These are phyloP conservation scores for Diorhabda carinulata DNA, from an alignment of 1,140 invertebrate species.

Conservation along the genomic window DNA sequence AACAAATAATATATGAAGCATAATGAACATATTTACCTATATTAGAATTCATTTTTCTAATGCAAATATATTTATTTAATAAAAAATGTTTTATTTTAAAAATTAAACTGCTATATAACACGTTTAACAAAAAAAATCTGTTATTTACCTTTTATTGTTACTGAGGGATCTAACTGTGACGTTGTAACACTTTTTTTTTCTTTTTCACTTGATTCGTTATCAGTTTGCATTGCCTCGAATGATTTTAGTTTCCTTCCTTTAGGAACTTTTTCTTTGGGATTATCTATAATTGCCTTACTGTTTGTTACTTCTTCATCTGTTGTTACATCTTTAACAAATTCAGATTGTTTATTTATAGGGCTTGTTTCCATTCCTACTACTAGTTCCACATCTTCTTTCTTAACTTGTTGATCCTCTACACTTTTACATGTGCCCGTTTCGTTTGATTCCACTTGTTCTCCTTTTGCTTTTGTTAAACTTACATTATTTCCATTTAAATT, in stretches of 20 bases:
- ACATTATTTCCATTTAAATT: constrained; percentile 4
- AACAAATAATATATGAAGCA: no score
- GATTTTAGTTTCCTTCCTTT: constrained; percentile 21
- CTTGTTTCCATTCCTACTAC: neutral
- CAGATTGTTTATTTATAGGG: neutral
- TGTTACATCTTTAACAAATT: neutral
- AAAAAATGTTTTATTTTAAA: no score
- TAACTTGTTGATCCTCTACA: neutral
- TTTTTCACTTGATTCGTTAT: constrained; percentile 8
- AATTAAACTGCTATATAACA: no score
- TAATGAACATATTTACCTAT: no score
- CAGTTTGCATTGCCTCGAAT: constrained; percentile 7
- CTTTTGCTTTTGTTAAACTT: constrained; percentile 16
- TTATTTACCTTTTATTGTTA: constrained; percentile 13
- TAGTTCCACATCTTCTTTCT: neutral
- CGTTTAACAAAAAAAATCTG: no score
- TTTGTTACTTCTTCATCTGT: constrained; percentile 1
- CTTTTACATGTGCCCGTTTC: neutral
- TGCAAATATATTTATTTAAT: no score
- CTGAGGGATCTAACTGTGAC: neutral
- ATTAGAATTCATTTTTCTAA: no score
- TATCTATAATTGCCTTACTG: neutral
- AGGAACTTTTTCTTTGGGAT: neutral
- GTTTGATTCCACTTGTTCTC: neutral
- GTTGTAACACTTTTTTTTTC: neutral